Evolutionary conservation across 1,140 invertebrate species (phyloP).

Genomic region (Sycophila sp.): DNA sequence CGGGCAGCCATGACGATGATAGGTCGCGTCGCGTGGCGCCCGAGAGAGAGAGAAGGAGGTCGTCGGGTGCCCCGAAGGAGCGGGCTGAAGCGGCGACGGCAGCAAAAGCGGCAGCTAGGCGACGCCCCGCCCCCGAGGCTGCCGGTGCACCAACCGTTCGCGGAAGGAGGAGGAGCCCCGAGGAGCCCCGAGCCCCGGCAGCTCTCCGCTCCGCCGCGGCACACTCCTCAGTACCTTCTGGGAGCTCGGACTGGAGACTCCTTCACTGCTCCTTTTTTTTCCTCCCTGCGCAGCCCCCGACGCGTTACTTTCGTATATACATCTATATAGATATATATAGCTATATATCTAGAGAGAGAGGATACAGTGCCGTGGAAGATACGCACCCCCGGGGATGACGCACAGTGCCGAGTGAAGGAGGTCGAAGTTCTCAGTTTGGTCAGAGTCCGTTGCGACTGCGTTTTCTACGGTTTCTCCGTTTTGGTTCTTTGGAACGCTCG

Average conservation of each 20-base stretch:
- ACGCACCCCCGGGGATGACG: too few relatives aligned
- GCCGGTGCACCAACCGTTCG: neutral
- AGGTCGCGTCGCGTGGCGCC: slow-evolving; percentile 1
- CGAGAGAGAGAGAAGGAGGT: neutral
- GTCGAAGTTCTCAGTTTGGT: too few relatives aligned
- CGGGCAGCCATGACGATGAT: slow-evolving; percentile 22
- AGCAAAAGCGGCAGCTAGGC: slow-evolving; percentile 7
- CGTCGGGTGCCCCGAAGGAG: neutral
- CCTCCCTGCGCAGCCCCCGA: too few relatives aligned
- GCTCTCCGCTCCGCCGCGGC: neutral
- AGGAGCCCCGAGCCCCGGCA: neutral
- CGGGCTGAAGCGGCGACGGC: neutral
- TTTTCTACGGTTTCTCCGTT: too few relatives aligned
- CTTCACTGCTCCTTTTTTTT: too few relatives aligned
- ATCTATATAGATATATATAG: too few relatives aligned
- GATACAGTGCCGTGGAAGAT: too few relatives aligned
- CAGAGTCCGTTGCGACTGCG: too few relatives aligned
- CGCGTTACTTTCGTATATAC: too few relatives aligned
- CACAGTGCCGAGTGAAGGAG: too few relatives aligned
- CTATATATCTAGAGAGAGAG: too few relatives aligned
- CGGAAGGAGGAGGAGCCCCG: slow-evolving; percentile 15
- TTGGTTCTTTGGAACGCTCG: too few relatives aligned
- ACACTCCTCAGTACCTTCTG: slow-evolving; percentile 9
- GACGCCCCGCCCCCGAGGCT: slow-evolving; percentile 17
- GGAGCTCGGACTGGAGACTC: slow-evolving; percentile 8